Conservation (phyloP, 2,888 invertebrate genomes). For the Nemoura dubitans region DNA sequence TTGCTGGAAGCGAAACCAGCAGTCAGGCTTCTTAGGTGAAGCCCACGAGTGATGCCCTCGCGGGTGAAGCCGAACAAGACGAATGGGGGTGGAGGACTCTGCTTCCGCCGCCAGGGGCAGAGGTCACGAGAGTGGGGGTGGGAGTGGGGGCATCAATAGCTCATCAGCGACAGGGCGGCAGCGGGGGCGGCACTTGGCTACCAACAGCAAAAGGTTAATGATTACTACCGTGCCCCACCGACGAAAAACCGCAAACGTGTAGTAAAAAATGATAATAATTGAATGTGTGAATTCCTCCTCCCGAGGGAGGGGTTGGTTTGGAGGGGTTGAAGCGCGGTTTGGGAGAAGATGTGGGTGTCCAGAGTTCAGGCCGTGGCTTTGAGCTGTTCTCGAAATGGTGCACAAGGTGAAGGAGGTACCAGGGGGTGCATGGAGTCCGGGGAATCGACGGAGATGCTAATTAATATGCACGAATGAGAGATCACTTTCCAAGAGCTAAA, state of each 20-base stretch:
- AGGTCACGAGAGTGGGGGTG: background rate
- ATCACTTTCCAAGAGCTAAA: background rate
- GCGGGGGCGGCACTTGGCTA: background rate
- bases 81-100: too few relatives aligned
- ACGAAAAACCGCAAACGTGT: background rate
- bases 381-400: background rate
- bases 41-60: too few relatives aligned
- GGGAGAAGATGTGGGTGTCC: background rate
- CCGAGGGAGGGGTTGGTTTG: too few relatives aligned
- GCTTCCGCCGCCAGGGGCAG: background rate
- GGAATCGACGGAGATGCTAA: background rate
- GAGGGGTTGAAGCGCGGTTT: background rate
- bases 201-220: background rate
- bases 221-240: background rate
- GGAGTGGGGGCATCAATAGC: background rate
- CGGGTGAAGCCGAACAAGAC: too few relatives aligned
- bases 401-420: background rate
- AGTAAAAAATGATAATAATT: background rate
- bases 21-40: too few relatives aligned
- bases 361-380: background rate
- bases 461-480: background rate
- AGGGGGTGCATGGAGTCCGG: background rate
- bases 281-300: background rate
- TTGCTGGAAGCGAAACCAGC: too few relatives aligned
- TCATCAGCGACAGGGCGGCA: background rate